Evolutionary conservation across 2,797 vertebrate species (phyloP), one percentile per base, ranked within the genome.

Genomic region (Podargus strigoides): DNA sequence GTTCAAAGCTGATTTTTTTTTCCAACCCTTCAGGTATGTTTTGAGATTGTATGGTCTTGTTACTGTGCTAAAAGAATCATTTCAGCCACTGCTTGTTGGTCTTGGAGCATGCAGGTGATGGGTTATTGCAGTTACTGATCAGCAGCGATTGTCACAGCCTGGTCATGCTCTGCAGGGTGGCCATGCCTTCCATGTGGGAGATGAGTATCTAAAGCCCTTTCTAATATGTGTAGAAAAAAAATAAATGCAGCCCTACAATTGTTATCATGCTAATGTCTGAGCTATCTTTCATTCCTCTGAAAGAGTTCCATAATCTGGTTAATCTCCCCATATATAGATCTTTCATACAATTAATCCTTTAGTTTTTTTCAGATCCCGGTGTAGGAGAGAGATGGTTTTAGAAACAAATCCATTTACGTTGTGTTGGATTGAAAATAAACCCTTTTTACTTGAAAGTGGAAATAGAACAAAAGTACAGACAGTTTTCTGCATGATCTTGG

Each of bases 211-310:
- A 76, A 93, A 87, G 0, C 22, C 30, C 44, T 58, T 82, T 64
- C 44, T 75, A 55, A 74, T 80, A 14, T 7, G 26, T 79, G 36
- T 37, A 22, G 68, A 76, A 64, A 68, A 60, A 44, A 34, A 44
- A 82, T 37, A 52, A 66, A 53, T 15, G 12, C 30, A 55, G 42
- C 66, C 69, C 32, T 73, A 20, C 19, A 44, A 79, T 92, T 93
- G 93, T 96, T 94, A 69, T 92, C 52, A 86, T 92, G 89, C 73
- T 92, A 93, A 93, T 92, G 63, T 73, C 56, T 86, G 58, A 44
- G 47, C 36, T 85, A 4, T 85, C 69, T 92, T 85, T 85, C 72
- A 39, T 72, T 82, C 36, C 58, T 92, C 68, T 89, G 46, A 70
- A 93, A 86, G 50, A 85, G 19, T 68, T 75, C 81, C 81, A 60